Base-by-base conservation (phyloP, 2,888 invertebrate genomes). In the Melinopterus prodromus region DNA sequence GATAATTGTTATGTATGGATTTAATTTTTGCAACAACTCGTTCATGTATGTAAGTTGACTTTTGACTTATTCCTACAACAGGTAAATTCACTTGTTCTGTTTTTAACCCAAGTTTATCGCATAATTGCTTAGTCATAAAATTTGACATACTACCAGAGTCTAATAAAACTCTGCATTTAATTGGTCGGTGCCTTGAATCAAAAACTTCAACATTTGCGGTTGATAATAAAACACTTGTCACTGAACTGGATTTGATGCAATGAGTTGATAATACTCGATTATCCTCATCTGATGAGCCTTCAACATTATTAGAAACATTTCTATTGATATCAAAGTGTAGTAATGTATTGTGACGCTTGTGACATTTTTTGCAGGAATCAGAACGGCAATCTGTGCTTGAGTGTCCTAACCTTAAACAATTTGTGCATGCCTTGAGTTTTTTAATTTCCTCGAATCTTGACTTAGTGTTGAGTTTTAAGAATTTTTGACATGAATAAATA, bases 71-170 rank as follows among this genome's bases (percentile, higher is more conserved):
- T 6, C 80, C 80, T 7, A 69, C 12, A 15, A 80, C n/a, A n/a
- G n/a, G 38, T 7, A 69, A 37, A 16, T 77, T 35, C 9, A 37
- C 70, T 71, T 16, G 69, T 69, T 74, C 16, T 16, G 26, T 38
- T 16, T 77, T 74, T 53, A 77, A 38, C 1, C 69, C 26, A 35
- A 80, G 26, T 71, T 26, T 53, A 26, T 79, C 69, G n/a, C 69
- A 35, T 72, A 79, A 69, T 35, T 71, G 38, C n/a, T 77, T 74
- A 2, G 79, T 77, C 6, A 77, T n/a, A 36, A 79, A 77, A 72
- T 79, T 77, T 16, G 69, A 71, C 35, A 77, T 76, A 35, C 72
- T 72, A 69, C 77, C 77, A 2, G 9, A 70, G 37, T 70, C 76
- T 79, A 76, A 79, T 53, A 76, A 35, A 70, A 74, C 79, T 53